Conservation (phyloP, 2,113 vertebrate genomes). For the Oreochromis aureus region DNA sequence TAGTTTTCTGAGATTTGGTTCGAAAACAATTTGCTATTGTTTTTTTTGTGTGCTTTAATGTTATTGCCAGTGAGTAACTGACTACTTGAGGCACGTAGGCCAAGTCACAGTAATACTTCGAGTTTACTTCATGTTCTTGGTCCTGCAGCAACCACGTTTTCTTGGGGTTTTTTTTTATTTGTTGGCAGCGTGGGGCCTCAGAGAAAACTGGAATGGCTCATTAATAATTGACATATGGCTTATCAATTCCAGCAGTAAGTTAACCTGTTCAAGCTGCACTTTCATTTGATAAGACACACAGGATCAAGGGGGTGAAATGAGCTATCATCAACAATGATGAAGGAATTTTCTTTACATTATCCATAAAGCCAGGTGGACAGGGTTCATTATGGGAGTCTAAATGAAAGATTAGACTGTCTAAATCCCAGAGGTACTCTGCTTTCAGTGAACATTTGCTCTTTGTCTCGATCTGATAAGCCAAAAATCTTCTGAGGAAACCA, state of each 20-base stretch:
- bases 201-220: not conserved
- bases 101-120: not conserved
- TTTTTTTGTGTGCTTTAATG: not conserved
- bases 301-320: not conserved
- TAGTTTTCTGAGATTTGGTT: not conserved
- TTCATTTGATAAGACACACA: not conserved
- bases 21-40: not conserved
- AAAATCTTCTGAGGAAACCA: not conserved
- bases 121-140: not conserved
- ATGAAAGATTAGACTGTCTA: not conserved
- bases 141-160: not conserved
- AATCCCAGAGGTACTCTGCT: too few species aligned
- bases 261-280: not conserved
- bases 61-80: not conserved
- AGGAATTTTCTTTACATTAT: not conserved
- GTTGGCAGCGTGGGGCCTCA: too few species aligned
- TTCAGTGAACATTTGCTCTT: not conserved
- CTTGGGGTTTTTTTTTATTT: not conserved
- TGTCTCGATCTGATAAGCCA: not conserved
- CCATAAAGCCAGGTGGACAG: not conserved
- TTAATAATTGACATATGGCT: not conserved
- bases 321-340: not conserved
- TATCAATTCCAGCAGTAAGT: not conserved
- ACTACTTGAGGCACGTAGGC: not conserved
- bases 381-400: not conserved